Conservation (phyloP, 2,888 invertebrate species). For the Drosophila affinis region DNA sequence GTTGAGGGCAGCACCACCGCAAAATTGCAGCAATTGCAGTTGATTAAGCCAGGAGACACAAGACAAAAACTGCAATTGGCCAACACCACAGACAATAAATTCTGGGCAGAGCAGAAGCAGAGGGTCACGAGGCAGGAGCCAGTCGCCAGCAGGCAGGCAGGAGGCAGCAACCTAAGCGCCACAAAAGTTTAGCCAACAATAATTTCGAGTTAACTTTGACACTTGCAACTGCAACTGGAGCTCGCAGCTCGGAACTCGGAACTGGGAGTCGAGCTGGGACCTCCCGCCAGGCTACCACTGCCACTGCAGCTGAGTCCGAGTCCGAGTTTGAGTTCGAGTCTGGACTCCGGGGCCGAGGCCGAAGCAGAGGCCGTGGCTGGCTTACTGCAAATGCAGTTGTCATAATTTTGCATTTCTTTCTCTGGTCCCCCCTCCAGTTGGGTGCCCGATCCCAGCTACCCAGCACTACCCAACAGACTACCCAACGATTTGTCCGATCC, state of each 20-base stretch:
- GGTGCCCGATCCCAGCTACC: not conserved
- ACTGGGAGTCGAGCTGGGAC: constrained; percentile 13
- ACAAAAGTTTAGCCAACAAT: constrained; percentile 80
- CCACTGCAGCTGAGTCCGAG: not conserved
- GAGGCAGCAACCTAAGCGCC: constrained; percentile 63
- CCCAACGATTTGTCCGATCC: constrained; percentile 67
- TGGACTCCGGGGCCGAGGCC: too few species aligned
- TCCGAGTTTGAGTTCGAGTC: not conserved
- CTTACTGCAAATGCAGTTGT: constrained; percentile 79
- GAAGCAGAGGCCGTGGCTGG: constrained; percentile 25
- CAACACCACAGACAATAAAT: constrained; percentile 69
- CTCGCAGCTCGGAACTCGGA: not conserved
- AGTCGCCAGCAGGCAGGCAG: not conserved
- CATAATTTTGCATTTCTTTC: constrained; percentile 77
- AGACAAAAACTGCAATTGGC: constrained; percentile 27
- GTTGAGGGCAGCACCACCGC: constrained; percentile 44
- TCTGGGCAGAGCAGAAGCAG: constrained; percentile 16
- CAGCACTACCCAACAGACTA: constrained; percentile 38
- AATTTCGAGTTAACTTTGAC: constrained; percentile 81
- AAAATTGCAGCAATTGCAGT: constrained; percentile 75
- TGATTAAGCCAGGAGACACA: constrained; percentile 60
- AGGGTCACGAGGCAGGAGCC: constrained; percentile 8
- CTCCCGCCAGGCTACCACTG: constrained; percentile 26
- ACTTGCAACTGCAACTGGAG: constrained; percentile 74
- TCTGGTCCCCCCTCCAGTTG: not conserved